These are phyloP conservation scores for Lamproptera curius DNA, from an alignment of 2,888 invertebrate species.

Conservation along the genomic window DNA sequence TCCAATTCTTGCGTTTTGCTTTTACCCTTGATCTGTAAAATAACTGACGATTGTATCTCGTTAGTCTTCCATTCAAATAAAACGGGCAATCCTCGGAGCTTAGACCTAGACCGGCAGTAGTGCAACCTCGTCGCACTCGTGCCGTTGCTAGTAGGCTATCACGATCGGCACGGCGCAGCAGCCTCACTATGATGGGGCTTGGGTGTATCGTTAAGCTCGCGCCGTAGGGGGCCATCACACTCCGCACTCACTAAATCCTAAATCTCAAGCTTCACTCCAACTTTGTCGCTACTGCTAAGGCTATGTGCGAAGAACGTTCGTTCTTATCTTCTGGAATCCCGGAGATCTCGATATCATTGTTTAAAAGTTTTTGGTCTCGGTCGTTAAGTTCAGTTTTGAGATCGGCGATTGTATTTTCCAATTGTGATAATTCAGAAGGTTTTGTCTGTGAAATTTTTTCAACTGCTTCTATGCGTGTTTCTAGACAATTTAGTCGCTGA, in stretches of 20 bases:
- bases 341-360: conserved; percentile 23
- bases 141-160: background rate
- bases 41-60: background rate
- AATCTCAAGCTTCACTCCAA: background rate
- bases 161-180: background rate
- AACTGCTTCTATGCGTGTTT: background rate
- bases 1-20: background rate
- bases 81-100: no score
- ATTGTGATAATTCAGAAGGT: background rate
- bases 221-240: background rate
- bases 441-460: background rate
- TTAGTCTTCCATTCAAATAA: no score
- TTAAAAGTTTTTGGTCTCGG: background rate
- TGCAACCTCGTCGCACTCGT: no score
- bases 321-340: conserved; percentile 17
- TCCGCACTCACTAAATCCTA: background rate
- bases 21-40: background rate
- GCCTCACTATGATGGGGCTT: no score
- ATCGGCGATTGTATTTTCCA: background rate
- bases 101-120: no score
- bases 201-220: no score
- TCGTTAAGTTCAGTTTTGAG: conserved; percentile 19
- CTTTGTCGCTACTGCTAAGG: background rate
- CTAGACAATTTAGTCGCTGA: background rate
- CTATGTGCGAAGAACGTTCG: background rate